phyloP scores from a whole-genome alignment of 2,888 invertebrate species.

The Sinopyrophorus schimmeli region DNA sequence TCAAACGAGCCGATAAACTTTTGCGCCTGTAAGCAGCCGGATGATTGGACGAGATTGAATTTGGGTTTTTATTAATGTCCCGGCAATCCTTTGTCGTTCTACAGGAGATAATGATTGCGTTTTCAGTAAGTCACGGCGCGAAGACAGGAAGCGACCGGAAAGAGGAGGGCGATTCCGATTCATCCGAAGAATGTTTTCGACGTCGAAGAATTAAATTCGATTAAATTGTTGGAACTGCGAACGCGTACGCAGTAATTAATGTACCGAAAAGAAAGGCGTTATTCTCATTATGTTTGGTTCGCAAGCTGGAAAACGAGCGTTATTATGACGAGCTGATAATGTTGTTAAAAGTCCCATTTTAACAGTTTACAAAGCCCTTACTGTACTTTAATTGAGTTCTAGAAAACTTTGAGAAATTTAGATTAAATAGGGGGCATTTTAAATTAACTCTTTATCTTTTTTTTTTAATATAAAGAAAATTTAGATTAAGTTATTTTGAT shows the following conservation, averaged over 20 bases:
- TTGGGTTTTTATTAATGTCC: conserved; percentile 45
- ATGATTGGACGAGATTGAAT: conserved; percentile 48
- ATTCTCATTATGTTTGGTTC: conserved; percentile 22
- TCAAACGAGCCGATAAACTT: conserved; percentile 48
- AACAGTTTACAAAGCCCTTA: conserved; percentile 13
- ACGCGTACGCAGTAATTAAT: conserved; percentile 27
- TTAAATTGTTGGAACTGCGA: conserved; percentile 23
- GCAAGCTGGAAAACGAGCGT: conserved; percentile 26
- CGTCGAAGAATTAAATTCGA: conserved; percentile 27
- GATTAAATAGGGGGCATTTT: background rate
- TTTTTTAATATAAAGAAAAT: no score
- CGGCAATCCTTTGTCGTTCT: conserved; percentile 33
- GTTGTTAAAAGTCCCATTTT: conserved; percentile 14
- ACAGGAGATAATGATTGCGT: conserved; percentile 36
- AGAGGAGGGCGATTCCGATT: conserved; percentile 11
- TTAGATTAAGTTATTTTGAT: no score
- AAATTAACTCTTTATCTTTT: no score
- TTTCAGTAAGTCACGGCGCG: conserved; percentile 32
- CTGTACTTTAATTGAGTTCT: conserved; percentile 12
- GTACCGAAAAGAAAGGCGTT: conserved; percentile 26
- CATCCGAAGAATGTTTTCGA: conserved; percentile 6
- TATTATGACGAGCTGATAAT: conserved; percentile 22
- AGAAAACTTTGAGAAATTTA: conserved; percentile 2
- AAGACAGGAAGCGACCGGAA: conserved; percentile 7
- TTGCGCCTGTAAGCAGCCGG: conserved; percentile 43